phyloP scores from a whole-genome alignment of 2,797 vertebrate genomes.

The Oryzias sinensis region DNA sequence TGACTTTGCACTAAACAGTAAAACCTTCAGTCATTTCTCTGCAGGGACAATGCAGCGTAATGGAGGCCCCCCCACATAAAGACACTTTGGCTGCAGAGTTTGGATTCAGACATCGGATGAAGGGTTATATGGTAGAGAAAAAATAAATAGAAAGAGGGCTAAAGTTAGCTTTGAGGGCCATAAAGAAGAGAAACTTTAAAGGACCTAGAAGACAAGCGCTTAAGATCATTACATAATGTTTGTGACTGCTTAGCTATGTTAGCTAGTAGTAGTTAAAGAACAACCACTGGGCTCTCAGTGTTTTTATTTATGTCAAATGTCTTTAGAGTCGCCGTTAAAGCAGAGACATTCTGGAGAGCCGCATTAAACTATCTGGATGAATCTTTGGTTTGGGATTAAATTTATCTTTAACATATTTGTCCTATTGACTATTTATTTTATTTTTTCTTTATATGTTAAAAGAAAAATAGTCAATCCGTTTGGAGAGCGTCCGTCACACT shows the following conservation, averaged over 20 bases:
- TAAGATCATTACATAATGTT: too few species aligned
- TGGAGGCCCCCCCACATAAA: conserved; percentile 10
- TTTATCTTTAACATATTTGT: background rate
- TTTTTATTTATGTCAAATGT: background rate
- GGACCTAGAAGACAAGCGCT: background rate
- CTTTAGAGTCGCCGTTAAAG: background rate
- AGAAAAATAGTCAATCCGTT: too few species aligned
- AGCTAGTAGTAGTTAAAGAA: background rate
- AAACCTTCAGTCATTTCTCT: conserved; percentile 4
- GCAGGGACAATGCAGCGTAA: background rate
- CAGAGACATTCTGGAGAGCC: background rate
- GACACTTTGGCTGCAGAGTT: background rate
- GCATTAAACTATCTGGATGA: background rate
- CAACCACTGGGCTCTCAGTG: background rate
- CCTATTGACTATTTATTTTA: too few species aligned
- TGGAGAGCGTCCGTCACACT: too few species aligned
- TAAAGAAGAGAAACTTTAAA: background rate
- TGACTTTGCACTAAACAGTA: conserved; percentile 3
- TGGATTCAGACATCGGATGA: background rate
- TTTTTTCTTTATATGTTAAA: too few species aligned
- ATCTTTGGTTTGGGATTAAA: background rate
- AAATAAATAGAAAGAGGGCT: background rate
- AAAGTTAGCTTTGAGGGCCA: too few species aligned
- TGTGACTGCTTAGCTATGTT: too few species aligned
- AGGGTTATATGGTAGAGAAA: background rate